Evolutionary conservation across 1,140 invertebrate species (phyloP).

Genomic region (Bombyx mandarina): DNA sequence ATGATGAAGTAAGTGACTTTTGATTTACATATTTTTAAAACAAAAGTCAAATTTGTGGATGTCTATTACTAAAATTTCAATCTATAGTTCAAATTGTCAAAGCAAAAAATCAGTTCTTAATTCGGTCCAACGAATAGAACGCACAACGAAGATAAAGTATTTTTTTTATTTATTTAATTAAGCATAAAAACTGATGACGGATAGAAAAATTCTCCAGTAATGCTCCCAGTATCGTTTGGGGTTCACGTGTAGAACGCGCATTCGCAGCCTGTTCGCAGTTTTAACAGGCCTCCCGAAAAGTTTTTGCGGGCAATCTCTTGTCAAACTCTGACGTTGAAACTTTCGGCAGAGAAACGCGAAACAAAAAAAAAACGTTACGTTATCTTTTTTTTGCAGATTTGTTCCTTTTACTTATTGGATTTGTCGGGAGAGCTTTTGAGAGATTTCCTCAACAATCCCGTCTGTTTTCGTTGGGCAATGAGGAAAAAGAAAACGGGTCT

Average conservation of each 20-base stretch:
- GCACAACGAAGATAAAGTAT: too few relatives aligned
- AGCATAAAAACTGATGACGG: too few relatives aligned
- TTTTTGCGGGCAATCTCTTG: constrained; percentile 44
- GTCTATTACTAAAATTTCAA: too few relatives aligned
- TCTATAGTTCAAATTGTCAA: too few relatives aligned
- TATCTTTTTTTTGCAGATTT: constrained; percentile 4
- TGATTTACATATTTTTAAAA: too few relatives aligned
- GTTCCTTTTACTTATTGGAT: constrained; percentile 4
- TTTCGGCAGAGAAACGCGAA: constrained; percentile 15
- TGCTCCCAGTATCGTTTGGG: constrained; percentile 49
- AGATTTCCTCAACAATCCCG: background rate
- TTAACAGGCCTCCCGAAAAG: constrained; percentile 37
- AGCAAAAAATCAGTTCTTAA: too few relatives aligned
- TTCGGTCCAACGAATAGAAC: too few relatives aligned
- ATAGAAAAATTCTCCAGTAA: constrained; percentile 6
- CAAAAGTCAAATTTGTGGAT: too few relatives aligned
- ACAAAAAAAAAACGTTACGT: constrained; percentile 3
- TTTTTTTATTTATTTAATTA: too few relatives aligned
- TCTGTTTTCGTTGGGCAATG: background rate
- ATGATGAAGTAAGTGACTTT: too few relatives aligned
- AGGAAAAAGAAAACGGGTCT: background rate
- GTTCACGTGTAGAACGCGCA: constrained; percentile 34
- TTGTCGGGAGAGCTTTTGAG: background rate
- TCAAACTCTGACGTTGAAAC: constrained; percentile 44
- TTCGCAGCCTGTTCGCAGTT: constrained; percentile 36